These are phyloP conservation scores for Crotalus viridis DNA, from an alignment of 2,113 vertebrate genomes.

Conservation along the genomic window DNA sequence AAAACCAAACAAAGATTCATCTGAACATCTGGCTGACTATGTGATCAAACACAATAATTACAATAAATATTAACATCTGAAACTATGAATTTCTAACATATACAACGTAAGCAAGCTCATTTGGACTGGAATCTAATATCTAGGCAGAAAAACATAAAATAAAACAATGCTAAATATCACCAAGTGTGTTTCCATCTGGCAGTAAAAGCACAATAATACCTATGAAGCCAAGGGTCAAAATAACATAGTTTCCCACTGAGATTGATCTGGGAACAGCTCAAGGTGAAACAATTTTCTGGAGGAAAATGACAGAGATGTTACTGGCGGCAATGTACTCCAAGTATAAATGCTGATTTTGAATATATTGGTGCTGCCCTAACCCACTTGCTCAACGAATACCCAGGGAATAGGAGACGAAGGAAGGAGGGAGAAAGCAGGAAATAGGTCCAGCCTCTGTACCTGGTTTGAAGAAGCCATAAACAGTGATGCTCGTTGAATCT, in stretches of 20 bases:
- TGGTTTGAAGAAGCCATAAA: not conserved
- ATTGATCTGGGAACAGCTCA: constrained; percentile 9
- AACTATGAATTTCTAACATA: not conserved
- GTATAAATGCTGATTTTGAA: not conserved
- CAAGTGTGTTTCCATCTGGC: constrained; percentile 17
- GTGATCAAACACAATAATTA: not conserved
- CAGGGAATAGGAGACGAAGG: not conserved
- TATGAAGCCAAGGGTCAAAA: not conserved
- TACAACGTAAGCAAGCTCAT: not conserved
- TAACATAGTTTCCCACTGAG: not conserved
- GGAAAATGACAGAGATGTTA: not conserved
- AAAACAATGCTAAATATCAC: not conserved
- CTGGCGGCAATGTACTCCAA: not conserved
- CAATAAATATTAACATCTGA: not conserved
- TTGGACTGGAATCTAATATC: not conserved
- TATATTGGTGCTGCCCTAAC: not conserved
- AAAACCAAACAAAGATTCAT: not conserved
- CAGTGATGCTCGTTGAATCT: not conserved
- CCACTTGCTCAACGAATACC: not conserved
- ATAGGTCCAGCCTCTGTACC: not conserved
- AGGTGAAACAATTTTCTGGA: constrained; percentile 20
- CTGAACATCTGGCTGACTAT: not conserved
- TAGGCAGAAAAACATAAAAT: constrained; percentile 8
- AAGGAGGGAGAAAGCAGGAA: not conserved
- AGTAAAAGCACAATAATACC: rapidly evolving